Percentiles rank a stretch among this genome's conserved stretches.
Evolutionary conservation across 1,140 invertebrate genomes (phyloP).

Genomic region (Hypsibius dujardini): DNA sequence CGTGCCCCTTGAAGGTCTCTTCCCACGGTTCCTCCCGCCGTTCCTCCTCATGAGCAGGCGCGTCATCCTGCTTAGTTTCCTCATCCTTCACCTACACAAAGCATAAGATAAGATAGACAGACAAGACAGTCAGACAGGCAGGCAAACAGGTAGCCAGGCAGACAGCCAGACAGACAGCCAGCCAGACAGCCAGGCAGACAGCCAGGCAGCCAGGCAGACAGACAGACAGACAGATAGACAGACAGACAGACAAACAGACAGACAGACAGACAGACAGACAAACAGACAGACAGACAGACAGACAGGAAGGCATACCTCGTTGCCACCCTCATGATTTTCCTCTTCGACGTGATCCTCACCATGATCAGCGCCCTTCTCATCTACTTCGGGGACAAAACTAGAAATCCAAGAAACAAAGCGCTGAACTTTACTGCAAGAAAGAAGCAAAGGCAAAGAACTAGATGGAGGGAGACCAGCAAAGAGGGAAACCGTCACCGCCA

Average conservation of each 20-base stretch:
- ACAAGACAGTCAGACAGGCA: too few species aligned
- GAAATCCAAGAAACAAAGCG: slow-evolving; percentile 22
- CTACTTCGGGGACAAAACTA: slow-evolving; percentile 20
- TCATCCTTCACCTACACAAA: not conserved
- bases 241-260: not conserved
- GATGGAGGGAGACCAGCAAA: too few species aligned
- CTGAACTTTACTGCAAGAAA: slow-evolving; percentile 24
- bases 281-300: not conserved
- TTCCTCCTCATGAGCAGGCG: not conserved
- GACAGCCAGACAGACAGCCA: too few species aligned
- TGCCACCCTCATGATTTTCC: slow-evolving; percentile 24
- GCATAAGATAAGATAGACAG: too few species aligned
- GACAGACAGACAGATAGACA: too few species aligned
- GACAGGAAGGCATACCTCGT: slow-evolving; percentile 23
- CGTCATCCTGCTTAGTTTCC: slow-evolving; percentile 4
- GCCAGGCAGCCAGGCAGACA: too few species aligned
- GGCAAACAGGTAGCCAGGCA: too few species aligned
- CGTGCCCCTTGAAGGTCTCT: slow-evolving; percentile 82
- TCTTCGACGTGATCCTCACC: slow-evolving; percentile 24
- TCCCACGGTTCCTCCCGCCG: slow-evolving; percentile 68
- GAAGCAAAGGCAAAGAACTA: slow-evolving; percentile 16
- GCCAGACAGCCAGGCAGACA: too few species aligned
- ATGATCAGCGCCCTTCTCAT: slow-evolving; percentile 27
- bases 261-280: not conserved
- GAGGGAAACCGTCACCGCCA: slow-evolving; percentile 15